Evolutionary conservation across 2,888 invertebrate species (phyloP).

Genomic region (Noctua janthe): DNA sequence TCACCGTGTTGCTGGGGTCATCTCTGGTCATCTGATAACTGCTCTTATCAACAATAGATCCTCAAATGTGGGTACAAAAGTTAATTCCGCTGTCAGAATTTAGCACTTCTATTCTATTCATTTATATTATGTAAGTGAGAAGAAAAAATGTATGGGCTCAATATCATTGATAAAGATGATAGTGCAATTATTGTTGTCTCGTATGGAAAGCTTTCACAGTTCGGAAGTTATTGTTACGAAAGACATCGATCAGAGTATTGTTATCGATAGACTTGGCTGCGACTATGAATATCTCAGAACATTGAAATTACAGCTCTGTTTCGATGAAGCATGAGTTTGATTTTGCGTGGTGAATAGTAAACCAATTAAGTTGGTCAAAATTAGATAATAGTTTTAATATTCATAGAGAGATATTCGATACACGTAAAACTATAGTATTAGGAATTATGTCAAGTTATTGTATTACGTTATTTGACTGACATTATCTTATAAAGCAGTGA

Average conservation of each 20-base stretch:
- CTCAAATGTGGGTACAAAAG: constrained; percentile 44
- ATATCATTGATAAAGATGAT: constrained; percentile 34
- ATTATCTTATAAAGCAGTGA: constrained; percentile 30
- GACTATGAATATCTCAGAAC: neutral
- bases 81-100: constrained; percentile 33
- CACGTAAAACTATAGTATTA: constrained; percentile 17
- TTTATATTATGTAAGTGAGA: constrained; percentile 37
- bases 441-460: constrained; percentile 36
- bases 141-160: constrained; percentile 13
- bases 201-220: constrained; percentile 53
- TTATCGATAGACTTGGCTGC: constrained; percentile 29
- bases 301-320: constrained; percentile 3
- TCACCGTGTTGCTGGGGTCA: constrained; percentile 81
- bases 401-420: constrained; percentile 48
- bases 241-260: constrained; percentile 38
- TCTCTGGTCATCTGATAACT: constrained; percentile 78
- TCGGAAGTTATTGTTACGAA: constrained; percentile 54
- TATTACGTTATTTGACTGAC: constrained; percentile 13
- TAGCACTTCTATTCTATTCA: constrained; percentile 6
- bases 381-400: constrained; percentile 51
- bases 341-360: neutral
- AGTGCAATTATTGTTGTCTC: constrained; percentile 19
- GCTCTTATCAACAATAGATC: constrained; percentile 80
- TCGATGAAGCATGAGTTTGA: fast-evolving
- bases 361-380: constrained; percentile 23